These are phyloP conservation scores for Hyles euphorbiae DNA, from an alignment of 1,140 invertebrate genomes.

Conservation along the genomic window DNA sequence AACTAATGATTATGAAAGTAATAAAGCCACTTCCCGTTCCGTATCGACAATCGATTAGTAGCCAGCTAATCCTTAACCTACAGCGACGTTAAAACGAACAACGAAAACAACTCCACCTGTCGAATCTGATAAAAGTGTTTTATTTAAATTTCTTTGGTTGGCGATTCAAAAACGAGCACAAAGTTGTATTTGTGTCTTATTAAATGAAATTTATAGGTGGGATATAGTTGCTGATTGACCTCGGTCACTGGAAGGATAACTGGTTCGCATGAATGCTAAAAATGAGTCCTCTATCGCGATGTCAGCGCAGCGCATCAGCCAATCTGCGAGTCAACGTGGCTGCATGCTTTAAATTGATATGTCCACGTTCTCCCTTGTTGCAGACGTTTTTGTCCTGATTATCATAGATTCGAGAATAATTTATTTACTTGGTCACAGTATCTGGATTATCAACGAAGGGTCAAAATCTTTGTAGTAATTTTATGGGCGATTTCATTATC, in stretches of 20 bases:
- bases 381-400: too few relatives aligned
- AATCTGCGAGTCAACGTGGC: background rate
- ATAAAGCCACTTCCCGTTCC: conserved; percentile 37
- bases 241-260: conserved; percentile 60
- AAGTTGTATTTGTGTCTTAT: conserved; percentile 72
- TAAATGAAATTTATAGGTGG: conserved; percentile 74
- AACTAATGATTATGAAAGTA: conserved; percentile 3
- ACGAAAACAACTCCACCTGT: conserved; percentile 61
- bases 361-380: too few relatives aligned
- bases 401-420: too few relatives aligned
- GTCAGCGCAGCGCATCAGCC: background rate
- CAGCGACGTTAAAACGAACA: conserved; percentile 63
- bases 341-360: conserved; percentile 2
- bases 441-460: too few relatives aligned
- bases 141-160: conserved; percentile 71
- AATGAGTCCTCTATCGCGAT: conserved; percentile 30
- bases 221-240: conserved; percentile 69
- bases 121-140: conserved; percentile 73
- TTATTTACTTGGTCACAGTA: too few relatives aligned
- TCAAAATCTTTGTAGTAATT: too few relatives aligned
- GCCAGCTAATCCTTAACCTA: conserved; percentile 68
- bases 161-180: conserved; percentile 64
- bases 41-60: conserved; percentile 62
- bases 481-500: too few relatives aligned
- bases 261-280: conserved; percentile 47